Conservation (phyloP, 2,888 invertebrate species). For the Ophioninae sp. region DNA sequence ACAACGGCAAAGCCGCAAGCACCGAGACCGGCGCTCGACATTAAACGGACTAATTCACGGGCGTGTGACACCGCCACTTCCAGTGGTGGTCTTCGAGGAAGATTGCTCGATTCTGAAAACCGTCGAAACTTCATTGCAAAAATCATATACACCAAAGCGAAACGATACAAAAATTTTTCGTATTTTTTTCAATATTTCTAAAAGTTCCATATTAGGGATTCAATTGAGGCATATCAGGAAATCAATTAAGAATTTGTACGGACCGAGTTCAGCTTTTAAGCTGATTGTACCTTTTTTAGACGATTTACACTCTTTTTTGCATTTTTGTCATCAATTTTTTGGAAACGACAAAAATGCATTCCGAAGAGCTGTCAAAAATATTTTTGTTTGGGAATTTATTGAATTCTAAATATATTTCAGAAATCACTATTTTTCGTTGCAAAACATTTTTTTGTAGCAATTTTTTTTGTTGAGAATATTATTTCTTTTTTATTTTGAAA, state of each 20-base stretch:
- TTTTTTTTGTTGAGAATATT: not conserved
- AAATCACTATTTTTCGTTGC: not conserved
- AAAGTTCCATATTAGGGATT: too few species aligned
- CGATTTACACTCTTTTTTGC: too few species aligned
- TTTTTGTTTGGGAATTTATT: too few species aligned
- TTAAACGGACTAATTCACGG: conserved; percentile 92
- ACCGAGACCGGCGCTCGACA: conserved; percentile 94
- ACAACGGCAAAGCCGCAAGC: conserved; percentile 97
- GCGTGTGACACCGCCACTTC: conserved; percentile 96
- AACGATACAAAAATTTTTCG: not conserved
- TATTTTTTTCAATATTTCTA: conserved; percentile 10
- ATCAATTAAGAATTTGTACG: too few species aligned
- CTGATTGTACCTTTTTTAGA: too few species aligned
- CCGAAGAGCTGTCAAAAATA: too few species aligned
- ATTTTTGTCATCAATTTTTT: too few species aligned
- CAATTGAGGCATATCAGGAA: too few species aligned
- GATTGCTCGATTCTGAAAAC: conserved; percentile 91
- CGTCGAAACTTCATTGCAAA: not conserved
- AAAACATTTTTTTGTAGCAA: not conserved
- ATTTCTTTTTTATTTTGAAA: not conserved
- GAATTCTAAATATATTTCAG: too few species aligned
- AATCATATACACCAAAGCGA: conserved; percentile 31
- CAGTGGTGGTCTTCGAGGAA: conserved; percentile 94
- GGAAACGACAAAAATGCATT: too few species aligned
- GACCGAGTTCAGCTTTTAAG: too few species aligned